Percentiles rank a stretch among this genome's conserved stretches.
These are phyloP conservation scores for Sardina pilchardus DNA, from an alignment of 2,113 vertebrate genomes.

Conservation along the genomic window DNA sequence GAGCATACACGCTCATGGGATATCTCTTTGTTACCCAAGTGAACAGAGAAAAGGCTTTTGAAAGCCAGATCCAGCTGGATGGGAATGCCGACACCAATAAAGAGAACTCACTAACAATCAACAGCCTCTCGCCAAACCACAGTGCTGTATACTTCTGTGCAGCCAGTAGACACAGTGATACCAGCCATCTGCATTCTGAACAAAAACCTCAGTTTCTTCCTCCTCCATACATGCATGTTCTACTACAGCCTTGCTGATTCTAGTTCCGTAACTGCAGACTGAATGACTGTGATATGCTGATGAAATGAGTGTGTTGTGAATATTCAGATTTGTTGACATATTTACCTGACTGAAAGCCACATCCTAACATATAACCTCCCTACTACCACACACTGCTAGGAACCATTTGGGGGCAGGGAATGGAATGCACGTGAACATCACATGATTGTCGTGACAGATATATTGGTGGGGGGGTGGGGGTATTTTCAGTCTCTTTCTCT, in stretches of 20 bases:
- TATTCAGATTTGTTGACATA: no score
- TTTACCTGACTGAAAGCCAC: no score
- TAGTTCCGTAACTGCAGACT: not conserved
- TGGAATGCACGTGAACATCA: no score
- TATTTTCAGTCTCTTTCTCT: not conserved
- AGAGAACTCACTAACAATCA: not conserved
- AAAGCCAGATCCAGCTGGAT: not conserved
- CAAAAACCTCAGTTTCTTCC: constrained; percentile 40
- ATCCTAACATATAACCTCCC: no score
- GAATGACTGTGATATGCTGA: no score
- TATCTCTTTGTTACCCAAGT: no score
- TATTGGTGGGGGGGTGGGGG: no score
- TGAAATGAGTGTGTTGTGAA: no score
- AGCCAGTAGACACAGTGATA: constrained; percentile 41
- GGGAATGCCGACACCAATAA: not conserved
- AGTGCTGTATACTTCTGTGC: constrained; percentile 18
- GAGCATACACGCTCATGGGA: no score
- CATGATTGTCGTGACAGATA: no score
- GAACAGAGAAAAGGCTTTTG: not conserved
- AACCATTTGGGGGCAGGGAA: no score
- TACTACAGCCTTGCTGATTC: not conserved
- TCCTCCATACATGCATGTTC: not conserved
- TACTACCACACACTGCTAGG: no score
- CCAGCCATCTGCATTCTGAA: constrained; percentile 10
- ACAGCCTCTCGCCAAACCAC: not conserved